Percentiles rank a stretch among this genome's conserved stretches.
Evolutionary conservation across 2,888 invertebrate genomes (phyloP).

Genomic region (Oscheius sp.): DNA sequence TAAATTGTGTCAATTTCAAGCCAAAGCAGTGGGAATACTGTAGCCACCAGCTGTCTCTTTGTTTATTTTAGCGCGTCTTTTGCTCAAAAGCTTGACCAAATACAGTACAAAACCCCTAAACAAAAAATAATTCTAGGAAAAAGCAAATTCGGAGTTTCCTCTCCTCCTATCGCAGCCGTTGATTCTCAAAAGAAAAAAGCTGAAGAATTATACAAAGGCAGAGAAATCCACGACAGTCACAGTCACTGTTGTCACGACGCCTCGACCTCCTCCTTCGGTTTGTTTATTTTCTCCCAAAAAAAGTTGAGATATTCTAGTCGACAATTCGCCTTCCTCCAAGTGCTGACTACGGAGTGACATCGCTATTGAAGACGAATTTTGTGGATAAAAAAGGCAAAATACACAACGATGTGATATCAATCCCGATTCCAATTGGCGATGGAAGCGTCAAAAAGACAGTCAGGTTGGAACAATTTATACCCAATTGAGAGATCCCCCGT

Average conservation of each 20-base stretch:
- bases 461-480: conserved; percentile 9
- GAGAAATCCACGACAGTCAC: neutral
- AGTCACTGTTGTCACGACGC: neutral
- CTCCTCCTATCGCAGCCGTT: conserved; percentile 1
- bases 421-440: conserved; percentile 59
- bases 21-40: no score
- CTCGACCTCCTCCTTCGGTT: neutral
- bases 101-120: no score
- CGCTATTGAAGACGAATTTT: conserved; percentile 62
- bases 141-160: neutral
- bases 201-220: neutral
- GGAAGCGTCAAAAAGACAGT: neutral
- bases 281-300: neutral
- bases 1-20: no score
- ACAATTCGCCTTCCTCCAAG: conserved; percentile 47
- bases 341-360: conserved; percentile 59
- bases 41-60: no score
- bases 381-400: conserved; percentile 64
- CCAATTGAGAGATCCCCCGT: neutral
- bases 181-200: conserved; percentile 13
- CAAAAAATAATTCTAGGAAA: no score
- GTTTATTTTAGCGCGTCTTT: no score
- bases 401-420: conserved; percentile 56
- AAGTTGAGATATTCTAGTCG: neutral
- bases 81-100: no score